phyloP scores from a whole-genome alignment of 2,888 invertebrate genomes.

The Cybosia mesomella region DNA sequence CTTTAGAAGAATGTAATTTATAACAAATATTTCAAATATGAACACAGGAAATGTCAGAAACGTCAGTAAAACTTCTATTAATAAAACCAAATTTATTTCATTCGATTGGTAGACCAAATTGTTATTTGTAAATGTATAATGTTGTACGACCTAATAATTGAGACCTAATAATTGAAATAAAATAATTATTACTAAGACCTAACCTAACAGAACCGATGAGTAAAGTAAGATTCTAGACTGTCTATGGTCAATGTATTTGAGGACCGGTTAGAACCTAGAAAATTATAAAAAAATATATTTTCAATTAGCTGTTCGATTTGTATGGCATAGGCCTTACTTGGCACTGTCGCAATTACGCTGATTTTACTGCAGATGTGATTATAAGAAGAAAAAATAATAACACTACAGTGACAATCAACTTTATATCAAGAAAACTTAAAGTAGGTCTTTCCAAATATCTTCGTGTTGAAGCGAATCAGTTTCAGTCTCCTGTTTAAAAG shows the following conservation, averaged over 20 bases:
- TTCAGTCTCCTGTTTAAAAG: neutral
- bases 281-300: neutral
- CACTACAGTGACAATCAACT: neutral
- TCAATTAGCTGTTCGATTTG: neutral
- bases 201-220: too few species aligned
- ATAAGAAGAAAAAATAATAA: too few species aligned
- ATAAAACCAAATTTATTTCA: slow-evolving; percentile 37
- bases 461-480: neutral
- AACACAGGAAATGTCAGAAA: slow-evolving; percentile 19
- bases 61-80: slow-evolving; percentile 14
- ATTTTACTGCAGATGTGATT: too few species aligned
- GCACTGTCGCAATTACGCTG: too few species aligned
- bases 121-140: slow-evolving; percentile 28
- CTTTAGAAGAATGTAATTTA: slow-evolving; percentile 25
- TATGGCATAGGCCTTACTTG: too few species aligned
- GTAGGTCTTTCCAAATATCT: neutral
- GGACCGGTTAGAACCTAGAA: too few species aligned
- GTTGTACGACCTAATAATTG: too few species aligned
- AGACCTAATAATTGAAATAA: too few species aligned
- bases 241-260: too few species aligned
- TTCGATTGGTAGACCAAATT: slow-evolving; percentile 29
- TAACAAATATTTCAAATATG: slow-evolving; percentile 9
- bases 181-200: too few species aligned
- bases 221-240: too few species aligned
- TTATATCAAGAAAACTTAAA: neutral